Evolutionary conservation across 1,140 invertebrate genomes (phyloP), one percentile per base, ranked within the genome.

Genomic region (Dendrolimus punctatus): DNA sequence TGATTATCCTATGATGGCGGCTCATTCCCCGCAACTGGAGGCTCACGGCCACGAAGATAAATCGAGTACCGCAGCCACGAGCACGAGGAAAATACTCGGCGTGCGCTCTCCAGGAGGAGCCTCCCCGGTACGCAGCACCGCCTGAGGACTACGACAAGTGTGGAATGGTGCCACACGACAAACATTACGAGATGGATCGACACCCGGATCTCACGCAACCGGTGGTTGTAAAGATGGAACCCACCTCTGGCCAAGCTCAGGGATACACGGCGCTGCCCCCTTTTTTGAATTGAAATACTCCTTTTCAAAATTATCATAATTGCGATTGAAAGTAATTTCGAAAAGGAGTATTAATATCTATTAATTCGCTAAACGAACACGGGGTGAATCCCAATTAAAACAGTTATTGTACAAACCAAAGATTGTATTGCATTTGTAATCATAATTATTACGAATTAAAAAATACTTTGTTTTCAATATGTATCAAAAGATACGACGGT

Each of bases 241-340:
- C 90, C 6, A 90, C 88, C 59, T 81, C 68, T 7, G 68, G 72
- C 23, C 23, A 23, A 23, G 23, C 23, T 5, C 92, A 90, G 70
- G 90, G 87, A 48, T 93, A 92, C 65, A 91, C 92, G 6, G 90
- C 91, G 44, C 81, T 93, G 77, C 92, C 92, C 87, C 91, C 92
- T 91, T 93, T 93, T 92, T 89, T 92, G 89, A 92, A 93, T 88
- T 93, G 90, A 91, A 88, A 87, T 87, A 87, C 87, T 88, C 87
- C 75, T 87, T 88, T 85, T 82, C 85, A 80, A 88, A 87, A 86
- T 84, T 87, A 76, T 82, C 83, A 56, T 77, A 72, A 55, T 57
- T 41, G 10, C 46, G 43, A 53, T 43, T 42, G 39, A 56, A 79
- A 66, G 62, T 69, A 85, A 86, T 86, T 86, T 86, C 80, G 83